Evolutionary conservation across 2,113 vertebrate species (phyloP), one percentile per base, ranked within the genome.

Genomic region (Microtus oregoni): DNA sequence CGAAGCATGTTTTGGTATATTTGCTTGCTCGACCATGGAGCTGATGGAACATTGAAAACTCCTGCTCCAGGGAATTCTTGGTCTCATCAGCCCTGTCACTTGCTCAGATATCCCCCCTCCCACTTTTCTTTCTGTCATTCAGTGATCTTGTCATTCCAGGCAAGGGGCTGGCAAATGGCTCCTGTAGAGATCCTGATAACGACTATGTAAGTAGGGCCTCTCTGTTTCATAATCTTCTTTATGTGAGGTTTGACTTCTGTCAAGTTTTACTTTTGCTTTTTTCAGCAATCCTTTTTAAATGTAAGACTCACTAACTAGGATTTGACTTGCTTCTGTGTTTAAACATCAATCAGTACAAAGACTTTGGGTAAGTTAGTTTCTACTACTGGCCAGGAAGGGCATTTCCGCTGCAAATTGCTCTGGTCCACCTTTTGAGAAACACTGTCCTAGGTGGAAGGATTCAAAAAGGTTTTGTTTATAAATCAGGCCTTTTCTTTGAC

Each of bases 1-100:
- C 28, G 1, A 32, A 94, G 75, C 61, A 76, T 32, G 44, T 79
- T 95, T 97, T 78, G 41, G n/a, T 68, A 44, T 67, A 79, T 87
- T 96, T 97, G 58, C 52, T 93, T 47, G 17, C 67, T 96, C 58
- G 63, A 94, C 93, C 70, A 11, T 55, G 88, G 90, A 91, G 38
- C 35, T 92, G 63, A 78, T 70, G 47, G 75, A 96, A 95, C 82
- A 76, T 10, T 85, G 89, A 87, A 95, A 96, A 96, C 63, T 89
- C 86, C 50, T 81, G 75, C 24, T 90, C 87, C n/a, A 50, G 77
- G 90, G 41, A 94, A 88, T 92, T 96, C 87, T 95, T 95, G 96
- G 85, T 79, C 30, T 73, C 72, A 12, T 67, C 81, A 90, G 76
- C 24, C 68, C 63, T 63, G 12, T 75, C 92, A 95, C 89, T 63